Conservation (phyloP, 2,888 invertebrate species). For the Slavum lentiscoides region DNA sequence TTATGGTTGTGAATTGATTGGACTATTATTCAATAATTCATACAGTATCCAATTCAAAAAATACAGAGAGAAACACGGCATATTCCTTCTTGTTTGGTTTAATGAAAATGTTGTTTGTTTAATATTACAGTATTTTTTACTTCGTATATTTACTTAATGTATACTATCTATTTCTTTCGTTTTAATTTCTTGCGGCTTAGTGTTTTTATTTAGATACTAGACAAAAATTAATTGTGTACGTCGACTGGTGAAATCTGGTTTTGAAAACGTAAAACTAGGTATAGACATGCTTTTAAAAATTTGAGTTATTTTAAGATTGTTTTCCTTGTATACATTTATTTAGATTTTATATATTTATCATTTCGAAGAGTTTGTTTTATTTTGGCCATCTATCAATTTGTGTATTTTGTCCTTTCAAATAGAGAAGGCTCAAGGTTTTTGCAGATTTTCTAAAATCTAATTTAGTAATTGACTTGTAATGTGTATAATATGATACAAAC, state of each 20-base stretch:
- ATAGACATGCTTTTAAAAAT: background rate
- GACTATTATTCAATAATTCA: no score
- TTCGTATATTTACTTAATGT: no score
- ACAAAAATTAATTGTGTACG: background rate
- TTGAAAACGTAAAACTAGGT: background rate
- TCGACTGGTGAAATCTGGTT: background rate
- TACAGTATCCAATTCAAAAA: no score
- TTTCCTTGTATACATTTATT: background rate
- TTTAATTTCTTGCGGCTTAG: no score
- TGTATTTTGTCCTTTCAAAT: background rate
- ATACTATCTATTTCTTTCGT: no score
- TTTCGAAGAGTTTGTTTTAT: constrained; percentile 17
- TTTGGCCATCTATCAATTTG: constrained; percentile 11
- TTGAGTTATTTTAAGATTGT: background rate
- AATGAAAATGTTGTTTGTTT: no score
- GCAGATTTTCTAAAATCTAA: background rate
- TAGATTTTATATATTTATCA: background rate
- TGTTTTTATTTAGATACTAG: background rate
- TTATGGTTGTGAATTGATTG: no score
- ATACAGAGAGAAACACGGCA: no score
- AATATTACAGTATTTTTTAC: no score
- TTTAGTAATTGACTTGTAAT: background rate
- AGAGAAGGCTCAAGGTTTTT: background rate
- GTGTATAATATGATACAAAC: background rate
- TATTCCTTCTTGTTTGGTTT: no score